Evolutionary conservation across 1,140 invertebrate genomes (phyloP), one percentile per base, ranked within the genome.

Genomic region (Tetragonula clypearis): DNA sequence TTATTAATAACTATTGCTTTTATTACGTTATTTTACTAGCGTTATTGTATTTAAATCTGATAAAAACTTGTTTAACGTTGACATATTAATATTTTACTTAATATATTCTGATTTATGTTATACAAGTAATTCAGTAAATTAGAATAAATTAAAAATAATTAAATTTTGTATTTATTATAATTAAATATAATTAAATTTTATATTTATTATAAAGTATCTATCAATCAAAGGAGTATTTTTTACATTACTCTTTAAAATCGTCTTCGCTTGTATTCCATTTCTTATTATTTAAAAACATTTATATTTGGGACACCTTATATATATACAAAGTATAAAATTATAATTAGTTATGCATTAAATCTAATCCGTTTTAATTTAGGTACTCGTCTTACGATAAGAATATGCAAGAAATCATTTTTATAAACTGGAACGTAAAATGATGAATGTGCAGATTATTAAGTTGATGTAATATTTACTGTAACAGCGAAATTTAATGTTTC

Each of bases 401-500:
- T 58, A n/a, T 78, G 56, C n/a, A 83, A 78, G 23, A 83, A 77
- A 58, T 58, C 15, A 69, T 69, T 26, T 30, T 26, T 62, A 26
- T 23, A 74, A 76, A 77, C 56, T 75, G n/a, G 19, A 78, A 69
- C 30, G 4, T 53, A 15, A 49, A 56, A 17, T 19, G n/a, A 83
- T 35, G 15, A 3, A 56, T 82, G 53, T 82, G 81, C 81, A 68
- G 2, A 19, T 19, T 68, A 21, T 76, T 76, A 35, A 41, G 11
- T 62, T 6, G 53, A 88, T 49, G 68, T 35, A 89, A 65, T 82
- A 65, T 79, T 88, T 84, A 65, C 79, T 88, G 62, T 56, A 88
- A 86, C n/a, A 17, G 26, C 79, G 62, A 68, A 86, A 74, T 73
- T 68, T 87, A 66, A 90, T 82, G 35, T 87, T 84, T 81, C 84